Evolutionary conservation across 2,113 vertebrate species (phyloP).

Genomic region (Caranx melampygus): DNA sequence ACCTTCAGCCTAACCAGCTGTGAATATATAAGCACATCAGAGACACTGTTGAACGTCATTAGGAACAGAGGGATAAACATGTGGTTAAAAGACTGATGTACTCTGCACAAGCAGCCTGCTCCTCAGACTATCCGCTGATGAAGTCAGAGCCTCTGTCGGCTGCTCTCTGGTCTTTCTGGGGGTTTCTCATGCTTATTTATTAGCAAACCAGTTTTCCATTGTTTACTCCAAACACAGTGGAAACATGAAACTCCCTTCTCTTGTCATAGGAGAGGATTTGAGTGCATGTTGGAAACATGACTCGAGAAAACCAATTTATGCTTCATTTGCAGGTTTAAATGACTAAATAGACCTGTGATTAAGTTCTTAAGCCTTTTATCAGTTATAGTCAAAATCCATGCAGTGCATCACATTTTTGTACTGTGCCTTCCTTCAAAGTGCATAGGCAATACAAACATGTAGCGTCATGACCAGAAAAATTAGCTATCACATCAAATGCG

Average conservation of each 20-base stretch:
- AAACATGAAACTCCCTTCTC: background rate
- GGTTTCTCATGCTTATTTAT: background rate
- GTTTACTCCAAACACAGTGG: slow-evolving; percentile 10
- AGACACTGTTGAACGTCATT: background rate
- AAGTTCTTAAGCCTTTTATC: too few relatives aligned
- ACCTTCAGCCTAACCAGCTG: background rate
- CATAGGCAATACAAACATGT: too few relatives aligned
- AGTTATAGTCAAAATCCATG: too few relatives aligned
- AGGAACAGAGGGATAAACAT: background rate
- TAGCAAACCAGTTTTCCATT: slow-evolving; percentile 4
- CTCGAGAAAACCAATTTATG: background rate
- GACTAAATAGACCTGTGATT: too few relatives aligned
- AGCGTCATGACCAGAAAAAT: too few relatives aligned
- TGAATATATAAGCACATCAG: background rate
- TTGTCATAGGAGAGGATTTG: background rate
- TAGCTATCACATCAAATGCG: too few relatives aligned
- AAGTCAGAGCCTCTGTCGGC: background rate
- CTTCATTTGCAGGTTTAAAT: background rate
- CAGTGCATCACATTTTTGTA: too few relatives aligned
- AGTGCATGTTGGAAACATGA: background rate
- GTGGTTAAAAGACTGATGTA: background rate
- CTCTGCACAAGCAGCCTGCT: background rate
- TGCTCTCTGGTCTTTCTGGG: background rate
- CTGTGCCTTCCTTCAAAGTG: too few relatives aligned
- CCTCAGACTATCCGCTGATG: background rate